These are phyloP conservation scores for Alauda arvensis DNA, from an alignment of 2,797 vertebrate genomes.

Conservation along the genomic window DNA sequence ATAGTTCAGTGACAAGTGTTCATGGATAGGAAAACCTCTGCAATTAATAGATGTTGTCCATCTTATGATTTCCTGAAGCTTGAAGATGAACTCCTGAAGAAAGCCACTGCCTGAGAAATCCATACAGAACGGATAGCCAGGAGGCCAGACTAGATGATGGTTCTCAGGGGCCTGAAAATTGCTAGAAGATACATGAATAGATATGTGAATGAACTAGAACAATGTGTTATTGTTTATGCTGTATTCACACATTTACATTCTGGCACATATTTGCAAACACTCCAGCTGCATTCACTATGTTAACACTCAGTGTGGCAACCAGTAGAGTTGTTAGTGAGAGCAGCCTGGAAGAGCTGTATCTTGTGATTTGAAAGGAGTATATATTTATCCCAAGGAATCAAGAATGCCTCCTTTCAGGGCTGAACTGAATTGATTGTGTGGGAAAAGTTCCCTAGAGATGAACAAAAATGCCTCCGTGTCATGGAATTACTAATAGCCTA, in stretches of 20 bases:
- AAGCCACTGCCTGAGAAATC: not conserved
- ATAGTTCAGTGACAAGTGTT: not conserved
- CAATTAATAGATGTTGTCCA: slow-evolving; percentile 14
- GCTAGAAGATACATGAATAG: slow-evolving; percentile 44
- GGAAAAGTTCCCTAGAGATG: slow-evolving; percentile 65
- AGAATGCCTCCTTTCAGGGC: slow-evolving; percentile 57
- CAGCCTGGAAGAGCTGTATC: slow-evolving; percentile 44
- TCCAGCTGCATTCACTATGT: slow-evolving; percentile 44
- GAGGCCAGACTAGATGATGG: not conserved
- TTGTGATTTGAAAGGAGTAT: slow-evolving; percentile 55
- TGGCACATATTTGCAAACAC: slow-evolving; percentile 56
- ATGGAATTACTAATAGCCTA: slow-evolving; percentile 56
- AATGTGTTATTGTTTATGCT: slow-evolving; percentile 49
- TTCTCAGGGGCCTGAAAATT: slow-evolving; percentile 51
- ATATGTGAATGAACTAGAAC: slow-evolving; percentile 46
- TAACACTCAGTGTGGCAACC: slow-evolving; percentile 36
- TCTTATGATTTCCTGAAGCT: not conserved
- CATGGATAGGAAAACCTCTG: not conserved
- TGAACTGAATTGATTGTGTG: slow-evolving; percentile 59
- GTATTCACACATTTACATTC: slow-evolving; percentile 56
- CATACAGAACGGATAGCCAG: not conserved
- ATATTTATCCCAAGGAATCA: slow-evolving; percentile 59
- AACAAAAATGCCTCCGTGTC: slow-evolving; percentile 55
- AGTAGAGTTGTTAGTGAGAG: slow-evolving; percentile 29
- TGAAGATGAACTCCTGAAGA: not conserved